Conservation (phyloP, 2,888 invertebrate genomes). For the Quadroppia sp. region DNA sequence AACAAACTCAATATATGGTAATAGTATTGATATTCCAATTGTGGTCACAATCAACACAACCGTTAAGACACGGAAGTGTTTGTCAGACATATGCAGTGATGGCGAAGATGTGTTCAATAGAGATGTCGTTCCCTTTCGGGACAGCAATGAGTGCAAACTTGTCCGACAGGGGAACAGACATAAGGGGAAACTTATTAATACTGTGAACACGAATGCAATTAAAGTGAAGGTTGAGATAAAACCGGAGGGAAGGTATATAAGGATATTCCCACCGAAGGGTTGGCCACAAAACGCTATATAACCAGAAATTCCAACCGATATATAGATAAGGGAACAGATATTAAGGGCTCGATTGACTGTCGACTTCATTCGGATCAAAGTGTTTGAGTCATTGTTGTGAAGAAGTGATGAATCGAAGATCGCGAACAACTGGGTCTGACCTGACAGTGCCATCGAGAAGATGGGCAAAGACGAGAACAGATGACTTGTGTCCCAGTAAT, state of each 20-base stretch:
- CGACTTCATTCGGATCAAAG: conserved; percentile 79
- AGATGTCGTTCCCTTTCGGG: conserved; percentile 53
- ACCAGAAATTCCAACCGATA: conserved; percentile 79
- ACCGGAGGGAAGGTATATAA: conserved; percentile 77
- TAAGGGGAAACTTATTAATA: conserved; percentile 93
- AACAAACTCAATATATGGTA: conserved; percentile 84
- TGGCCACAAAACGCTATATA: conserved; percentile 74
- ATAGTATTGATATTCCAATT: conserved; percentile 72
- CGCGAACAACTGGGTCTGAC: conserved; percentile 93
- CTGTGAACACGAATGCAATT: conserved; percentile 86
- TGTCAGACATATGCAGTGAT: conserved; percentile 69
- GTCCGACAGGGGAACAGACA: conserved; percentile 94
- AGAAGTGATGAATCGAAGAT: conserved; percentile 70
- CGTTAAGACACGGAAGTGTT: conserved; percentile 77
- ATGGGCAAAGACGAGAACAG: conserved; percentile 89
- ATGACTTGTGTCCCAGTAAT: conserved; percentile 77
- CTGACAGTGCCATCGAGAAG: conserved; percentile 92
- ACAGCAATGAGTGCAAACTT: conserved; percentile 84
- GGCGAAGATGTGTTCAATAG: conserved; percentile 34
- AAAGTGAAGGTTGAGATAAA: conserved; percentile 79
- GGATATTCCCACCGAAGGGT: conserved; percentile 71
- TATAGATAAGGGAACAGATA: conserved; percentile 83
- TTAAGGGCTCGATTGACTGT: conserved; percentile 83
- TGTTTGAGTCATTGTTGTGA: conserved; percentile 60
- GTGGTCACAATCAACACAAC: conserved; percentile 70